Evolutionary conservation across 2,113 vertebrate species (phyloP).

Genomic region (Dipodomys stephensi): DNA sequence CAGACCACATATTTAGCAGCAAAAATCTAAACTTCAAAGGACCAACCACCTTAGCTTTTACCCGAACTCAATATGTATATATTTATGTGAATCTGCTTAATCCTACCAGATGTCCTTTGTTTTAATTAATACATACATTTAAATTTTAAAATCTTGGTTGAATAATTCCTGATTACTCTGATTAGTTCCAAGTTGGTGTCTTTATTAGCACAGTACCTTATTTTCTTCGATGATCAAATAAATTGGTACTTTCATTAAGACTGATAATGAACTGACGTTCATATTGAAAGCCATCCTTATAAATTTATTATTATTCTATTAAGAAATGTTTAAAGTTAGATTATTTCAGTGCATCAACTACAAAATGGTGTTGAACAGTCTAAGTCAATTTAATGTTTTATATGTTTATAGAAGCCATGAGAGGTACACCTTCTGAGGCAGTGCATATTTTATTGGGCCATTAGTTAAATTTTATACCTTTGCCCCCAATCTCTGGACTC

Average conservation of each 20-base stretch:
- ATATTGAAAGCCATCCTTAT: neutral
- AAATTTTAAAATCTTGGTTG: constrained; percentile 24
- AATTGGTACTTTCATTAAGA: neutral
- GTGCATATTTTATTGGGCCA: neutral
- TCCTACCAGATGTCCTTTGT: neutral
- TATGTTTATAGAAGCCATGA: neutral
- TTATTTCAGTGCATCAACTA: constrained; percentile 52
- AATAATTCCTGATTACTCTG: neutral
- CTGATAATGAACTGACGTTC: constrained; percentile 11
- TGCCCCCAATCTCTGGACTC: constrained; percentile 48
- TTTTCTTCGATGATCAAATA: constrained; percentile 18
- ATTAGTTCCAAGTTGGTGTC: neutral
- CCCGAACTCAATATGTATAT: neutral
- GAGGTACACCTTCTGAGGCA: neutral
- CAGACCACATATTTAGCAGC: neutral
- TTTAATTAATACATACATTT: neutral
- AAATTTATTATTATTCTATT: neutral
- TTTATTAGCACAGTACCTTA: neutral
- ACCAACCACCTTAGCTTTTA: neutral
- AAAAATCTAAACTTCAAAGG: neutral
- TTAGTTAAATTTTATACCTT: constrained; percentile 52
- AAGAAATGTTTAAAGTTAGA: constrained; percentile 47
- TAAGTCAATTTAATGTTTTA: constrained; percentile 34
- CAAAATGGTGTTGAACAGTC: constrained; percentile 21
- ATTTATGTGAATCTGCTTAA: neutral